These are phyloP conservation scores for Campoletis sonorensis DNA, from an alignment of 1,140 invertebrate genomes.

Conservation along the genomic window DNA sequence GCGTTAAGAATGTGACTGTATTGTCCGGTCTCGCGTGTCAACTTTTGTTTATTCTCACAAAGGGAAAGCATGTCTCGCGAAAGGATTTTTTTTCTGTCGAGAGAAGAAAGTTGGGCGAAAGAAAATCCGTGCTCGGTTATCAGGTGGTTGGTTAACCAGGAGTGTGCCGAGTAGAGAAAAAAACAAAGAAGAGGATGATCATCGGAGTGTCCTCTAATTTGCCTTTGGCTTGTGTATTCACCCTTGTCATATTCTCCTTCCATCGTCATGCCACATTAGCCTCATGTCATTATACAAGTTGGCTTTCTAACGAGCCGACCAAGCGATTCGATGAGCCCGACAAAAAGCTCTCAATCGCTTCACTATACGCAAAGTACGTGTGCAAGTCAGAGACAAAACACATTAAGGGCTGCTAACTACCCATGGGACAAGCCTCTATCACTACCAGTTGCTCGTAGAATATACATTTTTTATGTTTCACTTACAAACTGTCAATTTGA, in stretches of 20 bases:
- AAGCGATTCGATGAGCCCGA: slow-evolving; percentile 23
- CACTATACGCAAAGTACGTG: not conserved
- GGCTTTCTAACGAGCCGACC: slow-evolving; percentile 17
- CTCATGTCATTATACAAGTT: slow-evolving; percentile 33
- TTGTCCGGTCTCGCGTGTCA: not conserved
- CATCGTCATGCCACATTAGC: slow-evolving; percentile 30
- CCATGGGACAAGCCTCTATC: not conserved
- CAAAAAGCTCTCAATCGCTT: slow-evolving; percentile 22
- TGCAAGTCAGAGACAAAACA: not conserved
- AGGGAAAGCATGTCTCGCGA: not conserved
- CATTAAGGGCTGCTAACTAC: not conserved
- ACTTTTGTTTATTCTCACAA: not conserved
- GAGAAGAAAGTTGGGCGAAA: not conserved
- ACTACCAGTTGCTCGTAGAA: not conserved
- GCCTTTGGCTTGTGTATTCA: slow-evolving; percentile 24
- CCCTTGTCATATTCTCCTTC: not conserved
- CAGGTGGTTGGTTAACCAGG: not conserved
- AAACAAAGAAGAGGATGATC: slow-evolving; percentile 33
- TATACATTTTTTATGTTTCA: not conserved
- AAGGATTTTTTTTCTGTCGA: not conserved
- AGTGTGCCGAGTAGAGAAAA: slow-evolving; percentile 3
- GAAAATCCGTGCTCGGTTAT: slow-evolving; percentile 21
- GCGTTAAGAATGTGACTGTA: not conserved
- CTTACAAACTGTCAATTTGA: no score
- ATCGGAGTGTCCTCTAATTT: slow-evolving; percentile 29